Percentiles rank a stretch among this genome's conserved stretches.
Conservation (phyloP, 1,140 invertebrate species). For the Tyrophagus putrescentiae region DNA sequence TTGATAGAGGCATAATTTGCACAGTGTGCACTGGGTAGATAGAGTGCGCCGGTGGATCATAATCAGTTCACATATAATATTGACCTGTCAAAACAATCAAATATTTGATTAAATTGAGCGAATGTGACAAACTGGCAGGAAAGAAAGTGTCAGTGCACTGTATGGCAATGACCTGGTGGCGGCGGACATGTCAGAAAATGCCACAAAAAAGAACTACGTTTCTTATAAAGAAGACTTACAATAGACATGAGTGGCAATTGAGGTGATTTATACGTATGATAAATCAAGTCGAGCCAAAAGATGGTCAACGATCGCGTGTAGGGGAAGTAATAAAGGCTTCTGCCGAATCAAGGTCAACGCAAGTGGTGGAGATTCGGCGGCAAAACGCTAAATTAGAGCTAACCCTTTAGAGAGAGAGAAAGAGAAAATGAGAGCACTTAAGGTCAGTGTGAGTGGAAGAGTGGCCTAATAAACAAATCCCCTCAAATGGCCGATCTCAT, state of each 20-base stretch:
- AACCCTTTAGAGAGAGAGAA: background rate
- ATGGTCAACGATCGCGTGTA: background rate
- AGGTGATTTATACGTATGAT: slow-evolving; percentile 8
- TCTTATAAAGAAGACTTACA: no score
- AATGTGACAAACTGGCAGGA: no score
- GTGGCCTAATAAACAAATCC: background rate
- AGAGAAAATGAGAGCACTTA: background rate
- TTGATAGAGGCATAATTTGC: no score
- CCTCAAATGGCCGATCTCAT: background rate
- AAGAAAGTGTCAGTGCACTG: no score
- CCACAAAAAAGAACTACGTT: background rate
- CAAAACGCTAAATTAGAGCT: background rate
- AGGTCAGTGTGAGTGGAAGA: background rate
- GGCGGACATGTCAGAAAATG: background rate
- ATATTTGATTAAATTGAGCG: no score
- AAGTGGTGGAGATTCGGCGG: background rate
- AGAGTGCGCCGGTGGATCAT: no score
- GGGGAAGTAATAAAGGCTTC: background rate
- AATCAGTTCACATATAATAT: no score
- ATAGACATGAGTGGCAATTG: slow-evolving; percentile 3
- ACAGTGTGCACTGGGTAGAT: no score
- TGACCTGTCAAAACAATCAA: no score
- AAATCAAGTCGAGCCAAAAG: slow-evolving; percentile 1
- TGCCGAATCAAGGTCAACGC: slow-evolving; percentile 1
- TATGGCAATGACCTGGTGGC: no score